phyloP scores from a whole-genome alignment of 1,140 invertebrate genomes.

The Halyomorpha halys region DNA sequence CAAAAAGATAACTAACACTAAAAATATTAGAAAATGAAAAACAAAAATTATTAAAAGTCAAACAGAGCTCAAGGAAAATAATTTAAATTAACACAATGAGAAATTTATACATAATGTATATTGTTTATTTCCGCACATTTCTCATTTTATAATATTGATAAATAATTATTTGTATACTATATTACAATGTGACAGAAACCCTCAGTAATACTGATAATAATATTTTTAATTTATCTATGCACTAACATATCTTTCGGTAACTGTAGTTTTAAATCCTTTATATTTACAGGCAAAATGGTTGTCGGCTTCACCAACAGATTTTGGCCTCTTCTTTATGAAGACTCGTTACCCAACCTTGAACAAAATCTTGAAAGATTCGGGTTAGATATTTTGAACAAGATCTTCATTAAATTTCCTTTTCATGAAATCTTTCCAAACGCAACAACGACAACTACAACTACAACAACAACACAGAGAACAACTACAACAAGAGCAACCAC shows the following conservation, averaged over 20 bases:
- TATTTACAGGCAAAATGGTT: slow-evolving; percentile 32
- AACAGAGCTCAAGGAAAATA: too few relatives aligned
- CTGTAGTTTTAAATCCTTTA: too few relatives aligned
- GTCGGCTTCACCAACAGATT: slow-evolving; percentile 32
- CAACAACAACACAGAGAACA: not conserved
- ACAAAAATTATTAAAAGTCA: too few relatives aligned
- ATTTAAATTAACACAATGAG: too few relatives aligned
- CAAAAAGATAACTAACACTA: too few relatives aligned
- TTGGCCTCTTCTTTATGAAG: slow-evolving; percentile 32
- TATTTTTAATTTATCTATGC: not conserved
- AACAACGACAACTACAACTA: not conserved
- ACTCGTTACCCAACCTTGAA: slow-evolving; percentile 31
- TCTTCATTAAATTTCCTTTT: slow-evolving; percentile 33
- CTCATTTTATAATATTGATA: too few relatives aligned
- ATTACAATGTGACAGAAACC: not conserved
- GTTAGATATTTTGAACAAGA: slow-evolving; percentile 31
- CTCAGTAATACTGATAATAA: not conserved
- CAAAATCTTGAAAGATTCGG: slow-evolving; percentile 31
- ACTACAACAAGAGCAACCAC: not conserved
- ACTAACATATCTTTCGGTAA: slow-evolving; percentile 8
- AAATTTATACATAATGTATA: too few relatives aligned
- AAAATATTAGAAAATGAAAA: too few relatives aligned
- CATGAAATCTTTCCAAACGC: slow-evolving; percentile 26
- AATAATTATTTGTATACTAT: not conserved
- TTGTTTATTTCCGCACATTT: too few relatives aligned